Conservation (phyloP, 1,140 invertebrate species). For the Macrotrachela quadricornifera region DNA sequence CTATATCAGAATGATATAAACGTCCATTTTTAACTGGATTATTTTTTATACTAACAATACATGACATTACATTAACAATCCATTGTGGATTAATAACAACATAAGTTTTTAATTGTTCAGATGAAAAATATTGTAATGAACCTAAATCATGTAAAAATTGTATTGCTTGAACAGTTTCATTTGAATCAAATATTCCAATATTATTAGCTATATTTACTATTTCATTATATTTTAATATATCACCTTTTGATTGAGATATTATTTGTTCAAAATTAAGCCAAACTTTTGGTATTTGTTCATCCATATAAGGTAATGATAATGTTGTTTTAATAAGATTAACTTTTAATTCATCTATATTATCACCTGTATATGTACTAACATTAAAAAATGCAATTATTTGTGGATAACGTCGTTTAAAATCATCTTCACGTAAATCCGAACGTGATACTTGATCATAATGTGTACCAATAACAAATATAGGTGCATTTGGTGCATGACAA, state of each 20-base stretch:
- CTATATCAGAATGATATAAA: conserved; percentile 17
- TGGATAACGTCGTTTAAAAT: conserved; percentile 16
- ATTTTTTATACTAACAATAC: conserved; percentile 24
- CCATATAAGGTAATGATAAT: conserved; percentile 22
- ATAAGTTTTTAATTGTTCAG: conserved; percentile 17
- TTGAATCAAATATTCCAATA: conserved; percentile 2
- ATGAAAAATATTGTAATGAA: conserved; percentile 26
- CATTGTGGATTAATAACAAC: conserved; percentile 30
- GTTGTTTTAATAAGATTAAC: conserved; percentile 16
- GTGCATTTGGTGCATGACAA: conserved; percentile 25
- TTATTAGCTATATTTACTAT: neutral
- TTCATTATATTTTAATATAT: neutral
- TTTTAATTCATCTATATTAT: conserved; percentile 10
- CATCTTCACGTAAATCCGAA: conserved; percentile 14
- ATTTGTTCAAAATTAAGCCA: conserved; percentile 22
- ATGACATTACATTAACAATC: conserved; percentile 29
- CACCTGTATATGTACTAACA: conserved; percentile 10
- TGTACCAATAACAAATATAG: conserved; percentile 24
- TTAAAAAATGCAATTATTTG: conserved; percentile 22
- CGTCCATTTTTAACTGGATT: conserved; percentile 22
- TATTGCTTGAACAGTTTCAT: conserved; percentile 18
- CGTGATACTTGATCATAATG: conserved; percentile 25
- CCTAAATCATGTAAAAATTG: conserved; percentile 27
- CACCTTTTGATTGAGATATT: neutral
- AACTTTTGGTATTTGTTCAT: conserved; percentile 22